These are phyloP conservation scores for Folsomia manolachei DNA, from an alignment of 2,888 invertebrate species.

Conservation along the genomic window DNA sequence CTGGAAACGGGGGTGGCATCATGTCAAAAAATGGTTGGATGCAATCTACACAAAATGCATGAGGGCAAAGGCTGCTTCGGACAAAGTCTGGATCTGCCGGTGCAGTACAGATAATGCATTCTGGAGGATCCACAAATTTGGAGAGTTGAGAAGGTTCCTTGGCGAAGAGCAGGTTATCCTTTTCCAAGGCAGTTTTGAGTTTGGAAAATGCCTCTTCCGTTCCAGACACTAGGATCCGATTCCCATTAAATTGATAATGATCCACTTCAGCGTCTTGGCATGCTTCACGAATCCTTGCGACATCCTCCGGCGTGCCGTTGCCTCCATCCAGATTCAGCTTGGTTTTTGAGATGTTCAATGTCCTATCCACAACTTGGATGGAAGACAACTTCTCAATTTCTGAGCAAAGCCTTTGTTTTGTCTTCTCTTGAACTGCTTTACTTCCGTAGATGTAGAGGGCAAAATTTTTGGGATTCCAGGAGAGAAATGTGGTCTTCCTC, in stretches of 20 bases:
- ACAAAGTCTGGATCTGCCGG: constrained; percentile 1
- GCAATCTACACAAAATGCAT: constrained; percentile 23
- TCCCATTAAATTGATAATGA: constrained; percentile 5
- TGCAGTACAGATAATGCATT: constrained; percentile 16
- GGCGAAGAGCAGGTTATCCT: not conserved
- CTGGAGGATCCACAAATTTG: not conserved
- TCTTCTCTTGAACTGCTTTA: not conserved
- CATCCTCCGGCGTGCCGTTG: not conserved
- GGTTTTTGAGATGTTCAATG: constrained; percentile 1
- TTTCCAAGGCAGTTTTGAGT: not conserved
- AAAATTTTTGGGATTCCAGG: not conserved
- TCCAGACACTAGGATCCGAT: constrained; percentile 15
- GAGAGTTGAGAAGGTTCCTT: not conserved
- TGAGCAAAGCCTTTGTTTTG: not conserved
- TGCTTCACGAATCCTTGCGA: not conserved
- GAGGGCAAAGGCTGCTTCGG: constrained; percentile 1
- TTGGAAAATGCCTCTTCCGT: not conserved
- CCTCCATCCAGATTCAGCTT: not conserved
- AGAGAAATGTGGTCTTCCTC: not conserved
- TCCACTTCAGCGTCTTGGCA: not conserved
- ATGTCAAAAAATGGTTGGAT: constrained; percentile 24
- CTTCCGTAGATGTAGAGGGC: constrained; percentile 19
- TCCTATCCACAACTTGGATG: constrained; percentile 17
- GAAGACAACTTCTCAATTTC: not conserved
- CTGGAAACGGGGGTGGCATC: constrained; percentile 11